phyloP scores from a whole-genome alignment of 2,113 vertebrate genomes.

The Jacana jacana region DNA sequence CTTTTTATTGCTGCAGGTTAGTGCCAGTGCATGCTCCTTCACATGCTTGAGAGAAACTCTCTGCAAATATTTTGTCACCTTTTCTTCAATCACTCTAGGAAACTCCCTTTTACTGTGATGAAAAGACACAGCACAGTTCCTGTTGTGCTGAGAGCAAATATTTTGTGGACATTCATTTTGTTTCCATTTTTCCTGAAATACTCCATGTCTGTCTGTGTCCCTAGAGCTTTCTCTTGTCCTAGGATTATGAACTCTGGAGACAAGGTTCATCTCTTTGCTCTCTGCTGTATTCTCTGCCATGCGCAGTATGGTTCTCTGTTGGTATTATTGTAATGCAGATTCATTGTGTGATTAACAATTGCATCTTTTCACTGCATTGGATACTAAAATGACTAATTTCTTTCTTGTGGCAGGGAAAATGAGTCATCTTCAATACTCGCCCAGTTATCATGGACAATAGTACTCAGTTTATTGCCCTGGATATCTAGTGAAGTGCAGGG shows the following conservation, averaged over 20 bases:
- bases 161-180: background rate
- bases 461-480: background rate
- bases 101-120: background rate
- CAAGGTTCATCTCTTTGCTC: background rate
- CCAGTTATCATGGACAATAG: no score
- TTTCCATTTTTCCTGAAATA: background rate
- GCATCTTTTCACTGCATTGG: background rate
- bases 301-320: background rate
- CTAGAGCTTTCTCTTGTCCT: background rate
- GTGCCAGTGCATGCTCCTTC: background rate
- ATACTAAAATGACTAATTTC: background rate
- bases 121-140: background rate
- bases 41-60: background rate
- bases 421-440: background rate
- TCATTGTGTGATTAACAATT: background rate
- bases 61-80: background rate
- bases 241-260: background rate
- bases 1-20: background rate
- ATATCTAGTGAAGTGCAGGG: background rate
- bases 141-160: background rate
- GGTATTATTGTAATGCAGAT: background rate
- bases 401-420: background rate
- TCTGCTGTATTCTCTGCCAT: background rate
- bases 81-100: background rate
- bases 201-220: background rate